phyloP scores from a whole-genome alignment of 2,888 invertebrate genomes.

The Aethes cnicana region DNA sequence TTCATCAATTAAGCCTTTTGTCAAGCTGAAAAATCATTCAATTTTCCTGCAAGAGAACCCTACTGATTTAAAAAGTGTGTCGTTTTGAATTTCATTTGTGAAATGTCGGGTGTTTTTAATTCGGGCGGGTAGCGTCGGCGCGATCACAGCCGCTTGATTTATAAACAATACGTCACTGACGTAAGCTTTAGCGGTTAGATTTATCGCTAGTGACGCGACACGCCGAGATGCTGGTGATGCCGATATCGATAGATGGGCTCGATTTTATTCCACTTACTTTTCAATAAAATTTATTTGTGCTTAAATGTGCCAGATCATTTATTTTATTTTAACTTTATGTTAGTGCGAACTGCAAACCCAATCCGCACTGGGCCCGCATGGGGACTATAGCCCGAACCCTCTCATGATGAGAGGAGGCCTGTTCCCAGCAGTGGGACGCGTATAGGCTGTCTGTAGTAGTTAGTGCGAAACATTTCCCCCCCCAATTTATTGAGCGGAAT shows the following conservation, averaged over 20 bases:
- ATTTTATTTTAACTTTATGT: too few relatives aligned
- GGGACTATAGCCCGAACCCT: too few relatives aligned
- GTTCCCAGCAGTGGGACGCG: too few relatives aligned
- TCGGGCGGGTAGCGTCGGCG: slow-evolving; percentile 34
- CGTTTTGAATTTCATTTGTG: not conserved
- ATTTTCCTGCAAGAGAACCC: slow-evolving; percentile 11
- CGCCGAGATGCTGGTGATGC: slow-evolving; percentile 41
- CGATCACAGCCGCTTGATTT: slow-evolving; percentile 63
- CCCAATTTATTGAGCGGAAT: too few relatives aligned
- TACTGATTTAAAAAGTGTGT: slow-evolving; percentile 1
- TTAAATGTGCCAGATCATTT: too few relatives aligned
- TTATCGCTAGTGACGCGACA: slow-evolving; percentile 69
- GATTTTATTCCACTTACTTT: too few relatives aligned
- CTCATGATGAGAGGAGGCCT: too few relatives aligned
- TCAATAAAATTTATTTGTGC: too few relatives aligned
- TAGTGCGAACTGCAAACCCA: too few relatives aligned
- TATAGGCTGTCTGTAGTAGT: too few relatives aligned
- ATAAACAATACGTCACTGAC: slow-evolving; percentile 82
- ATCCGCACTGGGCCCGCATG: too few relatives aligned
- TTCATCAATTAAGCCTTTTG: slow-evolving; percentile 25
- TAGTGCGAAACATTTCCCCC: too few relatives aligned
- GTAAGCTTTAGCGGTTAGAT: slow-evolving; percentile 81
- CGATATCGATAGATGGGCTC: slow-evolving; percentile 48
- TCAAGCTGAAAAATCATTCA: slow-evolving; percentile 18
- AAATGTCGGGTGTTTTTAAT: not conserved